A percentile compares a stretch with the other conserved stretches of the same genome.
Evolutionary conservation across 2,113 vertebrate genomes (phyloP).

Genomic region (Alligator sinensis): DNA sequence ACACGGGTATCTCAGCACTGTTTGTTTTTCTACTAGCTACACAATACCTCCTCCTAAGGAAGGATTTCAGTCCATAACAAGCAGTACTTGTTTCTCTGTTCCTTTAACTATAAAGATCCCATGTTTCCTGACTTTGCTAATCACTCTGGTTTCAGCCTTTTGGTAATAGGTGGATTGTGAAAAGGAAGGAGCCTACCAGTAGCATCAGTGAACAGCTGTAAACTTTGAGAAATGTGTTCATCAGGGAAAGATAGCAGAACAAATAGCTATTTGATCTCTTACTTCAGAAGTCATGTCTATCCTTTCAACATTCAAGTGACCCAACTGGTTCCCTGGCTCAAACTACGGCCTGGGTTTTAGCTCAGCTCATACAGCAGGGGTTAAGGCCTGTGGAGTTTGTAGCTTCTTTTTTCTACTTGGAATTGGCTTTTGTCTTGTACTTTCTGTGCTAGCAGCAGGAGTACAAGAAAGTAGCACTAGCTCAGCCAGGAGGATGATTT

Average conservation of each 20-base stretch:
- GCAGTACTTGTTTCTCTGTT: neutral
- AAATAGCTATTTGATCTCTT: neutral
- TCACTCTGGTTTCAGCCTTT: neutral
- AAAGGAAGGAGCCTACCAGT: neutral
- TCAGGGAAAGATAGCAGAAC: accelerated
- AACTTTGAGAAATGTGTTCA: accelerated
- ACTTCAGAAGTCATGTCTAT: neutral
- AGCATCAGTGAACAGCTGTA: neutral
- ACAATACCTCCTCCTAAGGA: accelerated
- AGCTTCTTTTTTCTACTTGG: neutral
- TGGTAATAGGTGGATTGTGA: neutral
- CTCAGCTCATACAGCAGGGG: neutral
- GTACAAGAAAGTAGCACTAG: slow-evolving; percentile 24
- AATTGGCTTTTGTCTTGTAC: neutral
- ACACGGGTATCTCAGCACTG: accelerated
- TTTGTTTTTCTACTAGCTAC: neutral
- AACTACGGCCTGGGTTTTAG: neutral
- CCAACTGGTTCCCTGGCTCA: neutral
- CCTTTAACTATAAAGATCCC: neutral
- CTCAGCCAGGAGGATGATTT: slow-evolving; percentile 53
- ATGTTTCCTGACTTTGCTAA: neutral
- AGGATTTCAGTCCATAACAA: neutral
- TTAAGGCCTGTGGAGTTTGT: neutral
- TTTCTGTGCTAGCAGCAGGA: slow-evolving; percentile 41
- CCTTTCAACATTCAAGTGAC: neutral